Percentiles rank a stretch among this genome's conserved stretches.
Evolutionary conservation across 2,113 vertebrate genomes (phyloP).

Genomic region (Lepisosteus osseus): DNA sequence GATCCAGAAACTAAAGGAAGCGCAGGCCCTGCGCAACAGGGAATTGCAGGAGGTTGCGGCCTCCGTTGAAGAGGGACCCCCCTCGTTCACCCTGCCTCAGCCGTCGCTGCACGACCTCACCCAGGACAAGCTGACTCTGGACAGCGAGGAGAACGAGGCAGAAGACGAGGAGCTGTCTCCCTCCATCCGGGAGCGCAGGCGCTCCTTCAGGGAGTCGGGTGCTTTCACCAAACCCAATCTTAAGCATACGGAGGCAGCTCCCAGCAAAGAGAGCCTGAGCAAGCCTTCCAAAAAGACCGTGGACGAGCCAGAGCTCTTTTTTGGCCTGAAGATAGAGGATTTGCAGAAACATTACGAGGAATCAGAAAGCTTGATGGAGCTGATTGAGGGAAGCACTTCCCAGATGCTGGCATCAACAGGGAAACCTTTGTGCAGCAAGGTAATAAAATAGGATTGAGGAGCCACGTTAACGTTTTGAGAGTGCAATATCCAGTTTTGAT

Average conservation of each 20-base stretch:
- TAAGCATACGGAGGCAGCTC: conserved; percentile 65
- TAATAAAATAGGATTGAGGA: conserved; percentile 5
- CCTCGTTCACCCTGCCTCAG: conserved; percentile 77
- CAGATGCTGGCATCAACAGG: conserved; percentile 41
- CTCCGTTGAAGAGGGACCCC: conserved; percentile 43
- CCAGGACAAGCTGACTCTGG: conserved; percentile 88
- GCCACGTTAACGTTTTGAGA: not conserved
- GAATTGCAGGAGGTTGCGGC: conserved; percentile 48
- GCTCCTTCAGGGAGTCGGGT: conserved; percentile 81
- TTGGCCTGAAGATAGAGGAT: conserved; percentile 81
- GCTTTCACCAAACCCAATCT: conserved; percentile 92
- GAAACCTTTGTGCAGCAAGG: conserved; percentile 56
- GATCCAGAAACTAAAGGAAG: conserved; percentile 92
- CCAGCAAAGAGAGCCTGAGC: conserved; percentile 62
- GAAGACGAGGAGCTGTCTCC: conserved; percentile 74
- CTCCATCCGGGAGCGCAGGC: conserved; percentile 65
- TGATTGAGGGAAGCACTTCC: conserved; percentile 67
- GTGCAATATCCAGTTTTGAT: not conserved
- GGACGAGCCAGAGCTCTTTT: conserved; percentile 70
- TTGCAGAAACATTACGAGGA: conserved; percentile 71
- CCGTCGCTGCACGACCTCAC: conserved; percentile 94
- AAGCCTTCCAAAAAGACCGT: conserved; percentile 55
- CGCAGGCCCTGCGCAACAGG: conserved; percentile 75
- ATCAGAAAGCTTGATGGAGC: conserved; percentile 70
- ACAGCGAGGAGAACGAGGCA: conserved; percentile 76